Percentiles rank a stretch among this genome's conserved stretches.
Evolutionary conservation across 2,113 vertebrate genomes (phyloP).

Genomic region (Thunnus maccoyii): DNA sequence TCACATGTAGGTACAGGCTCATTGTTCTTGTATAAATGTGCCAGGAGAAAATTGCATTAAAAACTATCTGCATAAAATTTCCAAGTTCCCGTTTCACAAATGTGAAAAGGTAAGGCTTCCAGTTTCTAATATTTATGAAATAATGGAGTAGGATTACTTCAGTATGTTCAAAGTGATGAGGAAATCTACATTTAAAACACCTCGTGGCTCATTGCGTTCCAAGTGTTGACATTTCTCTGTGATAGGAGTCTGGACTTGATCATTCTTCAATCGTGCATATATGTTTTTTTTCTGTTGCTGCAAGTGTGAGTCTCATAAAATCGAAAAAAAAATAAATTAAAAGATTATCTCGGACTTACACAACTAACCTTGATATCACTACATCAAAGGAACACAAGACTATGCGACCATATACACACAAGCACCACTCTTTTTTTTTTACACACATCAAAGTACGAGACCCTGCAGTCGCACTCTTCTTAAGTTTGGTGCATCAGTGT

Average conservation of each 20-base stretch:
- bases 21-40: conserved; percentile 14
- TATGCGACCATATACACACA: conserved; percentile 21
- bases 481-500: conserved; percentile 23
- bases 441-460: conserved; percentile 63
- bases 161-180: not conserved
- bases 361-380: conserved; percentile 15
- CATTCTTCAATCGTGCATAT: conserved; percentile 1
- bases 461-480: conserved; percentile 43
- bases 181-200: conserved; percentile 12
- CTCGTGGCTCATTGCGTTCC: not conserved
- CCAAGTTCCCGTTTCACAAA: not conserved
- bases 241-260: not conserved
- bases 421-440: conserved; percentile 39
- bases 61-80: conserved; percentile 15
- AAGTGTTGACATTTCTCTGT: conserved; percentile 11
- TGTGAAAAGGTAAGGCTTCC: conserved; percentile 10
- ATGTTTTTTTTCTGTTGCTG: not conserved
- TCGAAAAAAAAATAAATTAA: conserved; percentile 7
- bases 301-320: conserved; percentile 4
- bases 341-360: conserved; percentile 22
- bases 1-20: not conserved
- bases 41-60: not conserved
- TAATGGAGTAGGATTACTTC: not conserved
- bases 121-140: conserved; percentile 30
- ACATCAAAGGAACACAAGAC: conserved; percentile 44